Evolutionary conservation across 2,888 invertebrate species (phyloP).

Genomic region (Tachina lurida): DNA sequence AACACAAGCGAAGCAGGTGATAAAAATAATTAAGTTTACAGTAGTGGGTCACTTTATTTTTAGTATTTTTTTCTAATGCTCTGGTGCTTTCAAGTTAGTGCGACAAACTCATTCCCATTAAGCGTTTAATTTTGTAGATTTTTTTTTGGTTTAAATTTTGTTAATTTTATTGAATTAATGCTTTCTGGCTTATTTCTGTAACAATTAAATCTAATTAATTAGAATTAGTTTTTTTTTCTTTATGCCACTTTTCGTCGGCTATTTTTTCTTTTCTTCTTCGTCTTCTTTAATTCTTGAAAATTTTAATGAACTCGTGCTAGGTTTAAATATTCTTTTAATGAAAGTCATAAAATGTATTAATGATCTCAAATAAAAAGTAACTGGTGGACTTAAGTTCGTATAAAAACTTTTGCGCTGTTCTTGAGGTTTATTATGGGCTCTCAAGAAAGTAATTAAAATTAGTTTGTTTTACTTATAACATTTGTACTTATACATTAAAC

Average conservation of each 20-base stretch:
- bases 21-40: slow-evolving; percentile 40
- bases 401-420: background rate
- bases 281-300: slow-evolving; percentile 13
- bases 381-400: no score
- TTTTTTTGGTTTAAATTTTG: background rate
- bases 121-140: background rate
- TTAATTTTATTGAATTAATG: slow-evolving; percentile 13
- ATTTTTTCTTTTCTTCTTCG: background rate
- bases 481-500: slow-evolving; percentile 14
- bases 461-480: background rate
- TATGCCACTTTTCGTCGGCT: background rate
- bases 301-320: slow-evolving; percentile 57
- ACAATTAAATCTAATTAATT: slow-evolving; percentile 45
- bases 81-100: background rate
- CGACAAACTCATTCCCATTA: background rate
- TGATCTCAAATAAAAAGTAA: slow-evolving; percentile 36
- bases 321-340: slow-evolving; percentile 57
- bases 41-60: slow-evolving; percentile 36
- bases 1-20: slow-evolving; percentile 12
- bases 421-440: background rate
- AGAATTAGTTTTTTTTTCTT: slow-evolving; percentile 39
- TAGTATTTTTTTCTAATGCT: background rate
- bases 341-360: slow-evolving; percentile 55
- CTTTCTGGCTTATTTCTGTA: slow-evolving; percentile 21
- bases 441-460: slow-evolving; percentile 3